Base-by-base conservation (phyloP, 2,888 invertebrate species). In the Callosobruchus maculatus region DNA sequence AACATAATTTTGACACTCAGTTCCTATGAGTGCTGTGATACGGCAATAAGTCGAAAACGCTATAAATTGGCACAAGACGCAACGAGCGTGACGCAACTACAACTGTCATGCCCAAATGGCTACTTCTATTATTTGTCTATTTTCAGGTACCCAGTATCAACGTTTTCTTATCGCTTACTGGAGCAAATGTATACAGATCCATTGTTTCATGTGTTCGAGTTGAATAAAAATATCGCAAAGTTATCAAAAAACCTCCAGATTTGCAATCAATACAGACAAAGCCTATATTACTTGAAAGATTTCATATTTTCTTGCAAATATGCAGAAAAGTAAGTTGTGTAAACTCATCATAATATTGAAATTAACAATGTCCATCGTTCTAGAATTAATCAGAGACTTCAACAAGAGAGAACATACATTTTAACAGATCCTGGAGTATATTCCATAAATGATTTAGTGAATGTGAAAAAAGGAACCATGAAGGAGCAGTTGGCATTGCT, bases 121-220 rank as follows among this genome's bases (percentile, higher is more conserved):
- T n/a, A 2, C 67, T 4, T 67, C 20, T 20, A 67, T 67, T 67
- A 2, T 67, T 67, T 70, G 73, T 73, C 77, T 75, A 72, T 85
- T 84, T 89, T 85, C 75, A 93, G 93, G 83, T 94, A 93, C 87
- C 90, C 92, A n/a, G 95, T 96, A 18, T 94, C 95, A 18, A 93
- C 93, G 81, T 95, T 95, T 86, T 93, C 95, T 0, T 92, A 91
- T 81, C 90, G 93, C 78, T 87, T 96, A 68, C 86, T 96, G 78
- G 92, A 93, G 80, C 92, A 93, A 85, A 94, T 96, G 90, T 90
- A 90, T 82, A 88, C 88, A 13, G 95, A 95, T 86, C 95, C 95
- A 0, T 87, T 95, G 72, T 95, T 95, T 85, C 90, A 92, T 84
- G 89, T 95, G 73, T 89, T 90, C 68, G 93, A 93, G 80, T 87